Conservation (phyloP, 1,140 invertebrate species). For the Bombus waltoni region DNA sequence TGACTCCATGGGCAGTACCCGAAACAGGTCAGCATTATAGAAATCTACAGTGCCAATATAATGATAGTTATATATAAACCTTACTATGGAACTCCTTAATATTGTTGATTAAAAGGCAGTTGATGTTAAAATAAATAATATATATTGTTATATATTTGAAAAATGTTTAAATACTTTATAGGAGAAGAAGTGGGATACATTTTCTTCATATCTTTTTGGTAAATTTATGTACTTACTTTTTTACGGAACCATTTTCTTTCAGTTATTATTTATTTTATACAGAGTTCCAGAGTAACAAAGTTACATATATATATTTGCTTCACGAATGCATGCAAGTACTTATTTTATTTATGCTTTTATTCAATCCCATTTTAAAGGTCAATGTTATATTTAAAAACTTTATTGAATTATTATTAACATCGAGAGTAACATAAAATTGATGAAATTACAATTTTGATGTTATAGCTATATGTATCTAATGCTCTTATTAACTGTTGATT, state of each 20-base stretch:
- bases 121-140: slow-evolving; percentile 28
- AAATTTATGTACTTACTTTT: slow-evolving; percentile 16
- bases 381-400: not conserved
- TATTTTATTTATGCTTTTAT: slow-evolving; percentile 34
- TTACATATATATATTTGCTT: slow-evolving; percentile 46
- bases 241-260: not conserved
- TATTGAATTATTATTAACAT: slow-evolving; percentile 11
- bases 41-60: slow-evolving; percentile 48
- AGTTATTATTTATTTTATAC: slow-evolving; percentile 35
- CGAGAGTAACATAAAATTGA: not conserved
- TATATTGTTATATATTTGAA: not conserved
- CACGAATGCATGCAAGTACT: slow-evolving; percentile 56
- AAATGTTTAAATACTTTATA: not conserved
- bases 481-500: not conserved
- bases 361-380: not conserved
- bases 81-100: slow-evolving; percentile 72
- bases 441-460: slow-evolving; percentile 15
- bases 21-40: slow-evolving; percentile 89
- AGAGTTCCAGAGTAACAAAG: slow-evolving; percentile 66
- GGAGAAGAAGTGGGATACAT: not conserved
- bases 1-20: slow-evolving; percentile 95
- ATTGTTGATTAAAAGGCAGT: slow-evolving; percentile 53
- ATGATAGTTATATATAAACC: slow-evolving; percentile 52
- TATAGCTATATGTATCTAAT: not conserved
- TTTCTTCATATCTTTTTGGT: slow-evolving; percentile 45